Percentiles rank a stretch among this genome's conserved stretches.
Evolutionary conservation across 2,888 invertebrate genomes (phyloP).

Genomic region (Orgyia antiqua): DNA sequence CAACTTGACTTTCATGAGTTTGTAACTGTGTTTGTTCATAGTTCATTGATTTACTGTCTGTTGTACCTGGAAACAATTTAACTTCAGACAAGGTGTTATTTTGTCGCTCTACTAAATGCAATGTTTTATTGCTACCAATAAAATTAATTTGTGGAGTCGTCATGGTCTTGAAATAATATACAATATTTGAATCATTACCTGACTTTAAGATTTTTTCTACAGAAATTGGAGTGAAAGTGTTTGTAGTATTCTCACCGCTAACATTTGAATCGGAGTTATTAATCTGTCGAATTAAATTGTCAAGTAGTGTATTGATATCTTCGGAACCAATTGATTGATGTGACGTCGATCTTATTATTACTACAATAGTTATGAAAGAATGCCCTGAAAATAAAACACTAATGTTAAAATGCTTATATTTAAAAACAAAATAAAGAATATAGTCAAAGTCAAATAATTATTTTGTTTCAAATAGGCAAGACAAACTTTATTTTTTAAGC

Average conservation of each 20-base stretch:
- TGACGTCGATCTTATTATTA: too few relatives aligned
- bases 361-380: too few relatives aligned
- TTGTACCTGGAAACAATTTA: conserved; percentile 6
- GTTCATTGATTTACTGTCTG: conserved; percentile 4
- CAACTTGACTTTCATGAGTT: conserved; percentile 1
- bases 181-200: conserved; percentile 30
- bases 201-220: neutral
- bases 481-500: too few relatives aligned
- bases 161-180: conserved; percentile 27
- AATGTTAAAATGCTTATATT: too few relatives aligned
- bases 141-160: conserved; percentile 9
- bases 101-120: conserved; percentile 1
- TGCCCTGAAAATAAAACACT: too few relatives aligned
- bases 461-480: too few relatives aligned
- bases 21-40: conserved; percentile 2
- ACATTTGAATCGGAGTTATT: conserved; percentile 9
- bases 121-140: conserved; percentile 9
- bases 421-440: too few relatives aligned
- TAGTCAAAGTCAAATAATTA: too few relatives aligned
- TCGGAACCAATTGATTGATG: conserved; percentile 23
- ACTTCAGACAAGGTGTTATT: conserved; percentile 5
- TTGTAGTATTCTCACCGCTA: neutral
- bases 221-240: conserved; percentile 3
- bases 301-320: too few relatives aligned
- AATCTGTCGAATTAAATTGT: too few relatives aligned